These are phyloP conservation scores for Cephus cinctus DNA, from an alignment of 1,140 invertebrate species.

Conservation along the genomic window DNA sequence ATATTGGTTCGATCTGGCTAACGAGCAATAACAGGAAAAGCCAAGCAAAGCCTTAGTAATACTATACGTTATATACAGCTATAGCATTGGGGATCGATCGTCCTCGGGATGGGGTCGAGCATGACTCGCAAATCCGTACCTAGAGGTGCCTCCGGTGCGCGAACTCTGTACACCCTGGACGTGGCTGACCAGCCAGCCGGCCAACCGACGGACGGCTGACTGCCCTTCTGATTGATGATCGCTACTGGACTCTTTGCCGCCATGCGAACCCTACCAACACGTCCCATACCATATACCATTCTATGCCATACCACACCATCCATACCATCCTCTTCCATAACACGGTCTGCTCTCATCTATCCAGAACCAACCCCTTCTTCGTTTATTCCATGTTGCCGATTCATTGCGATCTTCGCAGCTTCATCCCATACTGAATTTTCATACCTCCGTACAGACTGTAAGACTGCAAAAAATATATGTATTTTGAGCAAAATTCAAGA, in stretches of 20 bases:
- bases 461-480: too few relatives aligned
- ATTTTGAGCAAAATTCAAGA: too few relatives aligned
- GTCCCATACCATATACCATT: constrained; percentile 26
- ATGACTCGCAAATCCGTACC: constrained; percentile 18
- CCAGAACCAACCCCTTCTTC: background rate
- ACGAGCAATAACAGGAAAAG: too few relatives aligned
- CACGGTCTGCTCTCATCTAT: background rate
- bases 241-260: constrained; percentile 51
- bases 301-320: constrained; percentile 15
- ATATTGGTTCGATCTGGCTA: too few relatives aligned
- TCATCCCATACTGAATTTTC: too few relatives aligned
- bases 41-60: too few relatives aligned
- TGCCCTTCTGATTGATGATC: constrained; percentile 54
- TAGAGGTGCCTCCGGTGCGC: constrained; percentile 26
- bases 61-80: too few relatives aligned
- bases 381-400: constrained; percentile 1
- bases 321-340: constrained; percentile 22
- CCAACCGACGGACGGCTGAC: constrained; percentile 51
- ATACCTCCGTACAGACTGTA: too few relatives aligned
- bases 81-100: constrained; percentile 14
- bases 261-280: constrained; percentile 41
- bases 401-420: constrained; percentile 3
- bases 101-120: constrained; percentile 12
- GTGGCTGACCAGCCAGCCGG: constrained; percentile 23
- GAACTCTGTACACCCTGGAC: constrained; percentile 31